phyloP scores from a whole-genome alignment of 2,888 invertebrate species.

The Leptopilina syphax region DNA sequence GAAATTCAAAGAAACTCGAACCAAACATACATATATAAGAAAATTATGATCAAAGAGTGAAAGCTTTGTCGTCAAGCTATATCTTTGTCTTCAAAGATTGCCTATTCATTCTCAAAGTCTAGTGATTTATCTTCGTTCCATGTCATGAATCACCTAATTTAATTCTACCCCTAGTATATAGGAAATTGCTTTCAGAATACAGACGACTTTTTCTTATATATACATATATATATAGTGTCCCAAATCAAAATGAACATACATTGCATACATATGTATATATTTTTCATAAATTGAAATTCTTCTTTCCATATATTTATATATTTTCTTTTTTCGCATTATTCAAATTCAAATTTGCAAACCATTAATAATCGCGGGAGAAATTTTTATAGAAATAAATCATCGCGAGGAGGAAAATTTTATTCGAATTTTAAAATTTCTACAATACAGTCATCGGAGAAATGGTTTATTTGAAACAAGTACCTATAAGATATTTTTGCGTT shows the following conservation, averaged over 20 bases:
- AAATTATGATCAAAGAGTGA: conserved; percentile 12
- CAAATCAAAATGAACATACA: conserved; percentile 2
- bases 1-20: neutral
- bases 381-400: too few species aligned
- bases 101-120: conserved; percentile 19
- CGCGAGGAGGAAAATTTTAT: too few species aligned
- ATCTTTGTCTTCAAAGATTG: conserved; percentile 25
- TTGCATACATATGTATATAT: too few species aligned
- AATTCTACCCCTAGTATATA: conserved; percentile 4
- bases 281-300: too few species aligned
- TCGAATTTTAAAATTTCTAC: too few species aligned
- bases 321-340: too few species aligned
- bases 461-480: too few species aligned
- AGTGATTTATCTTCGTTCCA: conserved; percentile 33
- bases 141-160: conserved; percentile 25
- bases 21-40: neutral
- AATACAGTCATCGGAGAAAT: too few species aligned
- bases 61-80: conserved; percentile 1
- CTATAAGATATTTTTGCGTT: too few species aligned
- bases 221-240: neutral
- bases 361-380: too few species aligned
- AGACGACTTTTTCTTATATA: neutral
- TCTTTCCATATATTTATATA: too few species aligned
- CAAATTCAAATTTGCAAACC: too few species aligned
- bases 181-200: conserved; percentile 22